phyloP scores from a whole-genome alignment of 2,888 invertebrate genomes.

The Eilema sororculum region DNA sequence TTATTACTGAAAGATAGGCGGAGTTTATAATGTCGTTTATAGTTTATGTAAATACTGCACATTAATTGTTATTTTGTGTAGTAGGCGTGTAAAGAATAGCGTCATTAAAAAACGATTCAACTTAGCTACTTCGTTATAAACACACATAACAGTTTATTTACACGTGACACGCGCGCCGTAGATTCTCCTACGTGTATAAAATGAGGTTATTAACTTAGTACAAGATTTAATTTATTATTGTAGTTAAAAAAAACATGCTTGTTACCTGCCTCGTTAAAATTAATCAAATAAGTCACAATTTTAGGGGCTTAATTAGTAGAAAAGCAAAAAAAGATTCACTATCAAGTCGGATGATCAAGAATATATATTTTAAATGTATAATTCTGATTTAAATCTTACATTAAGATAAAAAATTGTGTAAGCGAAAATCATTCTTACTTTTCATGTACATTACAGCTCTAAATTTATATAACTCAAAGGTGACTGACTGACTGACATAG shows the following conservation, averaged over 20 bases:
- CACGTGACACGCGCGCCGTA: neutral
- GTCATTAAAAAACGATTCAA: conserved; percentile 26
- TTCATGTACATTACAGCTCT: too few relatives aligned
- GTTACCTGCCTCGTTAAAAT: neutral
- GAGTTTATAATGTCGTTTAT: neutral
- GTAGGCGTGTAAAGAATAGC: conserved; percentile 11
- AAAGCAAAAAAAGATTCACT: neutral
- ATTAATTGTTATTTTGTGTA: conserved; percentile 9
- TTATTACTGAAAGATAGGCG: neutral
- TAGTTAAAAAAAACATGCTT: conserved; percentile 1
- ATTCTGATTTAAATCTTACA: neutral
- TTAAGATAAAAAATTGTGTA: neutral
- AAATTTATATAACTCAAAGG: too few relatives aligned
- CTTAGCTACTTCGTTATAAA: conserved; percentile 1
- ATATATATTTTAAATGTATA: neutral
- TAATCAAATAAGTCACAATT: neutral
- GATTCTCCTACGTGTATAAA: conserved; percentile 5
- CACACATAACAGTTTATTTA: conserved; percentile 3
- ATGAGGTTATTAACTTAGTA: neutral
- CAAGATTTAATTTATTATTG: conserved; percentile 4
- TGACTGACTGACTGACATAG: too few relatives aligned
- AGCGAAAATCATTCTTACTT: too few relatives aligned
- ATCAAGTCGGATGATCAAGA: neutral
- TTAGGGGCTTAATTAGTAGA: neutral
- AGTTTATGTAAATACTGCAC: conserved; percentile 3